Conservation (phyloP, 2,113 vertebrate genomes). For the Elephas maximus region DNA sequence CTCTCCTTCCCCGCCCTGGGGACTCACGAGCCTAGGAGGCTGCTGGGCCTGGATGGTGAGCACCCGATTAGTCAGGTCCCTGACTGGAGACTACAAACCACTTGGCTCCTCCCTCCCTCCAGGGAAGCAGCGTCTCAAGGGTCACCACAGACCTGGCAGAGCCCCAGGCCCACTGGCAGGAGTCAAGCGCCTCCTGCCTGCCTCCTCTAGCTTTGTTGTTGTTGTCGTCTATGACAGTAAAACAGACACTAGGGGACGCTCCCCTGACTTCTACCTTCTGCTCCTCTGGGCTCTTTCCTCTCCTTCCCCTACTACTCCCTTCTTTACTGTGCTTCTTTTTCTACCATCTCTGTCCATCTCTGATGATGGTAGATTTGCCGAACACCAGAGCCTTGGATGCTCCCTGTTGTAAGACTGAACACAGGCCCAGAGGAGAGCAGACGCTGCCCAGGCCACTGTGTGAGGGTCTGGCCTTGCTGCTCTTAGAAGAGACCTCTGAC, state of each 20-base stretch:
- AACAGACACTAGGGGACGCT: not conserved
- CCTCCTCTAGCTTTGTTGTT: not conserved
- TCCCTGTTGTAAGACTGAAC: not conserved
- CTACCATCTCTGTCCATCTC: not conserved
- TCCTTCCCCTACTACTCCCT: not conserved
- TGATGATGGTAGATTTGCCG: not conserved
- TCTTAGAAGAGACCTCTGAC: not conserved
- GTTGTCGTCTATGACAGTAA: not conserved
- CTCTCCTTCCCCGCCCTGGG: slow-evolving; percentile 63
- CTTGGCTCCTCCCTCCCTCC: not conserved
- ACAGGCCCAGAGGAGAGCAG: not conserved
- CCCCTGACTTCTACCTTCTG: not conserved
- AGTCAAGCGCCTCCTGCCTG: not conserved
- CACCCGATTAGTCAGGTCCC: slow-evolving; percentile 72
- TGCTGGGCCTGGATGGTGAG: slow-evolving; percentile 58
- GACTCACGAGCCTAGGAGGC: slow-evolving; percentile 8
- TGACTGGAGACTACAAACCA: not conserved
- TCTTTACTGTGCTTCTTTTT: rapidly evolving
- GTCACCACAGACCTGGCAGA: not conserved
- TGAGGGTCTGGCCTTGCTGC: not conserved
- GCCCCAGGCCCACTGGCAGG: not conserved
- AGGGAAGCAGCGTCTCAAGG: slow-evolving; percentile 15
- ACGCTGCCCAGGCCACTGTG: rapidly evolving
- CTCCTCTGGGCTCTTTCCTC: rapidly evolving
- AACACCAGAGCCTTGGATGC: not conserved